Conservation (phyloP, 2,113 vertebrate species). For the Brachypteracias leptosomus region DNA sequence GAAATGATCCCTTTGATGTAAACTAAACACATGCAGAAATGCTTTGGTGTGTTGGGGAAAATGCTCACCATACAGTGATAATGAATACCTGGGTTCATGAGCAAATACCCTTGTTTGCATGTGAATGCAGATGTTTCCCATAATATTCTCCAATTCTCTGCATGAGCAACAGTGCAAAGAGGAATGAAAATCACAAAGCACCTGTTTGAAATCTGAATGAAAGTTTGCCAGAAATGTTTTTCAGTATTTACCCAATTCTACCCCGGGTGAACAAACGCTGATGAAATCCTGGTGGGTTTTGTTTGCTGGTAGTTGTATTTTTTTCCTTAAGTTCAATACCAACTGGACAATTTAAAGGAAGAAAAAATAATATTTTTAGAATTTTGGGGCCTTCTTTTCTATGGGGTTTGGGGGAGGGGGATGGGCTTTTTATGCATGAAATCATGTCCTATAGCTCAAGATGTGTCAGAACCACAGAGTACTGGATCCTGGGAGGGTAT, state of each 20-base stretch:
- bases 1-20: background rate
- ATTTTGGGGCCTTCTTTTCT: background rate
- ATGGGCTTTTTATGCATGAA: background rate
- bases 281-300: background rate
- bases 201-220: background rate
- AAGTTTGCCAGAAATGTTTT: background rate
- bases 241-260: background rate
- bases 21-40: background rate
- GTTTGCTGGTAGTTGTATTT: background rate
- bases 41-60: background rate
- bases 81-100: background rate
- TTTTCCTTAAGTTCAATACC: background rate
- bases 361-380: accelerated
- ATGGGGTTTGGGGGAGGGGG: accelerated
- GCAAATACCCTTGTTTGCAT: background rate
- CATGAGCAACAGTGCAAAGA: constrained; percentile 4
- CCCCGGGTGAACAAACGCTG: background rate
- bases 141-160: constrained; percentile 24
- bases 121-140: constrained; percentile 15
- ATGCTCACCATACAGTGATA: background rate
- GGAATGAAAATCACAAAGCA: constrained; percentile 6
- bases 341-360: background rate
- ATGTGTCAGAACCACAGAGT: background rate
- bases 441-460: background rate
- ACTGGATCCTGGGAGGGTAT: background rate